Conservation (phyloP, 2,113 vertebrate genomes). For the Mionectes macconnelli region DNA sequence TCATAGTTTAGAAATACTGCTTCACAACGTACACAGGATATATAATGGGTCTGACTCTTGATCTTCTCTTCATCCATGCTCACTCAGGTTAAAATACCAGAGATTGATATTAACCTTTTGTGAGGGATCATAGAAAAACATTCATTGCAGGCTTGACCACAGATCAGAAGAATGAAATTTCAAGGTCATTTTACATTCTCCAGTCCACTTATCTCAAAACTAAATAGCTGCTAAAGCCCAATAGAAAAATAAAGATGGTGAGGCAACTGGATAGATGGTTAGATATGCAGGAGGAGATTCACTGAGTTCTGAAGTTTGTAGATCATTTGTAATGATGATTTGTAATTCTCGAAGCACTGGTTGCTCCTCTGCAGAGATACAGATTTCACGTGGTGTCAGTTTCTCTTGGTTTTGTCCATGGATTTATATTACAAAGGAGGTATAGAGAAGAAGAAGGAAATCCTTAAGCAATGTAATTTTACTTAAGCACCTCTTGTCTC, state of each 20-base stretch:
- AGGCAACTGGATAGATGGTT: background rate
- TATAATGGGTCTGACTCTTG: background rate
- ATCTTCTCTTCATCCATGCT: background rate
- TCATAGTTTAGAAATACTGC: background rate
- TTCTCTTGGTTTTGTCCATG: background rate
- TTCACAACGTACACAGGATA: background rate
- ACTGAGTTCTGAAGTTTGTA: background rate
- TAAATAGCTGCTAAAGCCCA: background rate
- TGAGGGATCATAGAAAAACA: background rate
- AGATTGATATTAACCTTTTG: background rate
- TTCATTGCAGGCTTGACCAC: background rate
- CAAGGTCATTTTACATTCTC: background rate
- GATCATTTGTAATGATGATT: background rate
- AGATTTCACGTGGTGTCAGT: background rate
- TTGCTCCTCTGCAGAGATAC: background rate
- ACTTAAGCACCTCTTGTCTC: background rate
- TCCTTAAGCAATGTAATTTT: background rate
- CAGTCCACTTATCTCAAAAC: background rate
- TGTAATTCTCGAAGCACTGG: background rate
- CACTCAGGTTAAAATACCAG: background rate
- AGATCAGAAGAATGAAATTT: background rate
- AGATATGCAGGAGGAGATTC: background rate
- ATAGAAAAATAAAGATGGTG: background rate
- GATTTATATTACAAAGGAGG: background rate
- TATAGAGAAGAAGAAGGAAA: background rate